These are phyloP conservation scores for Synergus gifuensis DNA, from an alignment of 2,888 invertebrate species.

Conservation along the genomic window DNA sequence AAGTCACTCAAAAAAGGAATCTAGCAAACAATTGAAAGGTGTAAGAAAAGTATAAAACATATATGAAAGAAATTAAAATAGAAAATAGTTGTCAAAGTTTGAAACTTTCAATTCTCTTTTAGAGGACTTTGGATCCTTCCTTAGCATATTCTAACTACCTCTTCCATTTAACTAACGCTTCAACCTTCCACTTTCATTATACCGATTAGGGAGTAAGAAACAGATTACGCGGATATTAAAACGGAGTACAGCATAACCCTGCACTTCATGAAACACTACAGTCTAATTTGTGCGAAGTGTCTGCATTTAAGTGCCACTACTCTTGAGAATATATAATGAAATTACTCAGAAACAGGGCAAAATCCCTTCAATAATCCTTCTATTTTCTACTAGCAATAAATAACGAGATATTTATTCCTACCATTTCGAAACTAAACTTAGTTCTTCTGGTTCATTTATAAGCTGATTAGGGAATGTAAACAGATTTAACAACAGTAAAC, in stretches of 20 bases:
- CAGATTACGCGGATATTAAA: slow-evolving; percentile 33
- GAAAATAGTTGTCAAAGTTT: background rate
- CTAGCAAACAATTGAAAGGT: no score
- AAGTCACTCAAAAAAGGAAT: background rate
- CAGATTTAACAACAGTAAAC: background rate
- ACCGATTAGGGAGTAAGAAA: slow-evolving; percentile 33
- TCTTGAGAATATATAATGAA: background rate
- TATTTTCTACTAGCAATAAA: slow-evolving; percentile 9
- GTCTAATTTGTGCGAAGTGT: slow-evolving; percentile 10
- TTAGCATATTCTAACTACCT: background rate
- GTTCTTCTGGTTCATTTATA: background rate
- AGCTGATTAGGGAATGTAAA: background rate
- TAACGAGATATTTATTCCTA: background rate
- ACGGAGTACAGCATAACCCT: slow-evolving; percentile 18
- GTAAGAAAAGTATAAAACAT: no score
- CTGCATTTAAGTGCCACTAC: background rate
- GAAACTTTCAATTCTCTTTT: background rate
- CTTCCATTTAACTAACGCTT: slow-evolving; percentile 18
- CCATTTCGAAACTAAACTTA: background rate
- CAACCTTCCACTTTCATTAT: slow-evolving; percentile 35
- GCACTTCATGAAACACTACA: slow-evolving; percentile 27
- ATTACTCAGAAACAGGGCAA: background rate
- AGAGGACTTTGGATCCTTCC: background rate
- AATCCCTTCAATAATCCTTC: background rate
- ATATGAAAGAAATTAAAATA: no score